phyloP scores from a whole-genome alignment of 2,797 vertebrate species.

The Decapterus maruadsi region DNA sequence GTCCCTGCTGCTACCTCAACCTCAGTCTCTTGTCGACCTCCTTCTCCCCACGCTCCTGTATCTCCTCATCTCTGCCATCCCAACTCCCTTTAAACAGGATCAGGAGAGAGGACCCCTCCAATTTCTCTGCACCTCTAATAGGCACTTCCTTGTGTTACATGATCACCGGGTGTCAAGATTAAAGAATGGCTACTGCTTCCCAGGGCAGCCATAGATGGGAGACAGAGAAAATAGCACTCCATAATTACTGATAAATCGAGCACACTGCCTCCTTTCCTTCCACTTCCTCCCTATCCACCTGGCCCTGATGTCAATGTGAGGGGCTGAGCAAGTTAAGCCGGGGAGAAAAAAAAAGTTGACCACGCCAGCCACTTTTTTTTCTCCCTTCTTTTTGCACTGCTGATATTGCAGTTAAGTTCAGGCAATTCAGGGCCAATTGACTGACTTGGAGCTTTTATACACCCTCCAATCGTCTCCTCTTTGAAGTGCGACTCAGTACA shows the following conservation, averaged over 20 bases:
- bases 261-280: slow-evolving; percentile 70
- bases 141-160: slow-evolving; percentile 80
- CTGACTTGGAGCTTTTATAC: slow-evolving; percentile 80
- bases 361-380: slow-evolving; percentile 68
- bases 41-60: slow-evolving; percentile 35
- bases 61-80: slow-evolving; percentile 64
- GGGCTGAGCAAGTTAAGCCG: slow-evolving; percentile 73
- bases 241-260: slow-evolving; percentile 88
- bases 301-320: slow-evolving; percentile 77
- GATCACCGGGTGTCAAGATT: slow-evolving; percentile 86
- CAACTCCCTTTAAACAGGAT: slow-evolving; percentile 69
- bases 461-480: slow-evolving; percentile 72
- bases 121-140: slow-evolving; percentile 81
- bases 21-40: slow-evolving; percentile 46
- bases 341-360: slow-evolving; percentile 66
- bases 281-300: slow-evolving; percentile 77
- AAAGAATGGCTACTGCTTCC: slow-evolving; percentile 83
- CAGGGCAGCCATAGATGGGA: slow-evolving; percentile 75
- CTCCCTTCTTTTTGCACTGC: slow-evolving; percentile 52
- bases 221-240: slow-evolving; percentile 82
- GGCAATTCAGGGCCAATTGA: slow-evolving; percentile 78
- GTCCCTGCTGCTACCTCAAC: slow-evolving; percentile 53
- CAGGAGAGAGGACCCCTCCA: slow-evolving; percentile 73
- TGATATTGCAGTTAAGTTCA: slow-evolving; percentile 85
- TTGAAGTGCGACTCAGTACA: slow-evolving; percentile 71